Base-by-base conservation (phyloP, 1,140 invertebrate species). In the Myzus persicae region DNA sequence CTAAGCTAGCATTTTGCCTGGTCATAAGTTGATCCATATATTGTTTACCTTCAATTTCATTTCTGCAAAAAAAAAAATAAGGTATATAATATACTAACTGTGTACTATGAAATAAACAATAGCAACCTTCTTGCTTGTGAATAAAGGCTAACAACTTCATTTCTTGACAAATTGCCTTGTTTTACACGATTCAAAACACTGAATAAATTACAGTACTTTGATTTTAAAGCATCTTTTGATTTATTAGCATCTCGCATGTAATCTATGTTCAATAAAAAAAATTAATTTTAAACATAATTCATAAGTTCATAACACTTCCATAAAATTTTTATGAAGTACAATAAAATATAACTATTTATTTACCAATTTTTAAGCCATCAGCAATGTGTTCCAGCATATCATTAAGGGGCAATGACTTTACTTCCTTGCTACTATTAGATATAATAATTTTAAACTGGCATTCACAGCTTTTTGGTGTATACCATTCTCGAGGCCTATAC, bases 11-110 rank as follows among this genome's bases (percentile, higher is more conserved):
- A 54, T 40, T 93, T 93, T 93, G 91, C n/a, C 48, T 93, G 1
- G 46, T 26, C 81, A 85, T 51, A 48, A 93, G 81, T 93, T 93
- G 81, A n/a, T 93, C 91, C n/a, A 93, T n/a, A 40, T 93, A 93
- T 40, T 93, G 76, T 54, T 93, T 93, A 40, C 91, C 91, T 6
- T 93, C 91, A 40, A 51, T 54, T 85, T 93, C 91, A 85, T 31
- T 51, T 40, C 91, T 93, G 54, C 4, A 84, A 93, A 36, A 92
- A 40, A 18, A 46, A 82, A 40, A 85, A 24, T 54, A 18, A 85
- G 51, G 20, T 22, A 93, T 1, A 51, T 42, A 48, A 51, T 8
- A 93, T 38, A 76, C n/a, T 11, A 67, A 31, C 26, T 67, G 24
- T 85, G 44, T 18, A 82, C n/a, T 40, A 92, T 36, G 38, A 82